Evolutionary conservation across 2,113 vertebrate species (phyloP).

Genomic region (Polypterus senegalus): DNA sequence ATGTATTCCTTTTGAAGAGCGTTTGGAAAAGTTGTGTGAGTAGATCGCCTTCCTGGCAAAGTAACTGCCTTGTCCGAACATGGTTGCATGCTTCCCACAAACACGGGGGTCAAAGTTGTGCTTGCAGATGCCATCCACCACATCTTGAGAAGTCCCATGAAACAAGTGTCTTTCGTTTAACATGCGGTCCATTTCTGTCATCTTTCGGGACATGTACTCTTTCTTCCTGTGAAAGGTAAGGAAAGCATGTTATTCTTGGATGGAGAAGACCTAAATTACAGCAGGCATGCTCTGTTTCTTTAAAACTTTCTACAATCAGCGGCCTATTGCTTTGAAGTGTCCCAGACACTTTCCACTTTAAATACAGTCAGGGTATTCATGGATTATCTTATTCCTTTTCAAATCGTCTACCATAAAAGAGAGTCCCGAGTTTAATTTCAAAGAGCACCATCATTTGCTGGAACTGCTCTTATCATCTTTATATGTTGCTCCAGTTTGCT

Average conservation of each 20-base stretch:
- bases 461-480: no score
- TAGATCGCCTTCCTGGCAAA: slow-evolving; percentile 93
- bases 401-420: no score
- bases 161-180: slow-evolving; percentile 93
- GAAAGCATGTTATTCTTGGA: neutral
- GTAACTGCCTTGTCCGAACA: slow-evolving; percentile 97
- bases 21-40: slow-evolving; percentile 93
- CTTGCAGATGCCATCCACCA: slow-evolving; percentile 95
- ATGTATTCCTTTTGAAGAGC: slow-evolving; percentile 80
- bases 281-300: no score
- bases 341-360: no score
- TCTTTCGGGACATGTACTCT: slow-evolving; percentile 88
- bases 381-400: no score
- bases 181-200: slow-evolving; percentile 76
- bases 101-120: slow-evolving; percentile 97
- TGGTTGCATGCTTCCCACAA: slow-evolving; percentile 93
- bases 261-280: no score
- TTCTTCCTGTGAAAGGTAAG: slow-evolving; percentile 69
- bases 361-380: no score
- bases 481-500: no score
- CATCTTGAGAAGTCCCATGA: slow-evolving; percentile 91
- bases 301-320: no score
- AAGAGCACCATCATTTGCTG: no score
- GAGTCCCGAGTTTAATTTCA: no score
- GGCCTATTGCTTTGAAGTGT: no score